Conservation (phyloP, 2,113 vertebrate genomes). For the Solenodon paradoxus region DNA sequence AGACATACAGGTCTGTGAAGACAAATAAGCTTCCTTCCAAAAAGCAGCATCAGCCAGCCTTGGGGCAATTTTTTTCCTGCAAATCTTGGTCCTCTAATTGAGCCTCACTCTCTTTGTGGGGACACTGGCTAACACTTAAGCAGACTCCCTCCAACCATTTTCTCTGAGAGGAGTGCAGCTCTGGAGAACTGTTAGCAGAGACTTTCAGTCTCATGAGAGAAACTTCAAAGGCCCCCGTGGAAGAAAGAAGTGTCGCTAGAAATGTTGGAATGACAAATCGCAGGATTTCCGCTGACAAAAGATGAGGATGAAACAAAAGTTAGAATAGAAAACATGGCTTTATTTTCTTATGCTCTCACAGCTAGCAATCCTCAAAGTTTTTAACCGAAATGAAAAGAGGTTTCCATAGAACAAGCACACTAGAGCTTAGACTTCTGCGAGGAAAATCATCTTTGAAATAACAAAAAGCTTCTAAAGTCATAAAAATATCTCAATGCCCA, state of each 20-base stretch:
- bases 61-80: background rate
- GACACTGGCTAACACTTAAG: background rate
- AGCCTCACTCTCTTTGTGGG: background rate
- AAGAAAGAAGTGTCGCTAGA: background rate
- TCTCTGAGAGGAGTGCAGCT: background rate
- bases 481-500: slow-evolving; percentile 23
- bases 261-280: slow-evolving; percentile 55
- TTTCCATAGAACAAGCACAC: slow-evolving; percentile 24
- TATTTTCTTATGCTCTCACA: slow-evolving; percentile 43
- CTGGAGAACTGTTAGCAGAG: slow-evolving; percentile 14
- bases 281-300: slow-evolving; percentile 53
- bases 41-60: background rate
- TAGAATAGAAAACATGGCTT: slow-evolving; percentile 52
- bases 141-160: background rate
- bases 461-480: slow-evolving; percentile 44
- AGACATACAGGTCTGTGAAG: background rate
- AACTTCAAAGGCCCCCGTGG: slow-evolving; percentile 50
- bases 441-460: slow-evolving; percentile 55
- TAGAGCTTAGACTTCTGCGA: slow-evolving; percentile 42
- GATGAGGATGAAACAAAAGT: slow-evolving; percentile 60
- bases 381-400: slow-evolving; percentile 53
- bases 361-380: slow-evolving; percentile 50
- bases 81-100: background rate
- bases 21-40: background rate
- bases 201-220: slow-evolving; percentile 17